Evolutionary conservation across 2,888 invertebrate species (phyloP), one percentile per base, ranked within the genome.

Genomic region (Dorcus hopei): DNA sequence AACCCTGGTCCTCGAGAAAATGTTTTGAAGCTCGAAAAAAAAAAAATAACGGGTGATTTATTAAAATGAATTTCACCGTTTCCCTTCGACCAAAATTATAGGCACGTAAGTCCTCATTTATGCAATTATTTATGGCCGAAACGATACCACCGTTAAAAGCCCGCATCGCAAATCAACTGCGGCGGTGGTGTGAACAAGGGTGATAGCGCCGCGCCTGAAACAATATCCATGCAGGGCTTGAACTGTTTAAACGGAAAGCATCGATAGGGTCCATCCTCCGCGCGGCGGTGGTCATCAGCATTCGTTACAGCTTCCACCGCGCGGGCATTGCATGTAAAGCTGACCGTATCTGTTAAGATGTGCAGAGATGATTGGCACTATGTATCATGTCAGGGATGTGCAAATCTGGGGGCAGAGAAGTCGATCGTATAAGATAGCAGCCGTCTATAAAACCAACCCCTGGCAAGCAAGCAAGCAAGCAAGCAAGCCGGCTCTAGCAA

Each of bases 181-280:
- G 58, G 66, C 62, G 58, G 58, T 61, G 62, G 68, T 66, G 69
- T 64, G 67, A 70, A 69, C 66, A 65, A 48, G 58, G 53, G 51
- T 66, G 66, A 67, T 67, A 62, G 64, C 61, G 60, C 63, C 54
- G 66, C 65, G 65, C 62, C 67, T 68, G 64, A 68, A 71, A 72
- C 72, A 70, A 72, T 72, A 69, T 68, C 65, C 68, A 72, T 71
- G 72, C 73, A 71, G 69, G 14, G 69, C 69, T 68, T 61, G 57
- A 55, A 56, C 66, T 68, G 65, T 66, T 65, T 67, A 68, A 65
- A 68, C 59, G 67, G 66, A 33, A 33, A 67, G 62, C 60, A 61
- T 61, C 65, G 68, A 66, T 67, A 64, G 64, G 65, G 64, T 62
- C 63, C 59, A 56, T 50, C 56, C 49, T 52, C 53, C 58, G 54